Evolutionary conservation across 2,797 vertebrate species (phyloP).

Genomic region (Coranthus polyacanthus): DNA sequence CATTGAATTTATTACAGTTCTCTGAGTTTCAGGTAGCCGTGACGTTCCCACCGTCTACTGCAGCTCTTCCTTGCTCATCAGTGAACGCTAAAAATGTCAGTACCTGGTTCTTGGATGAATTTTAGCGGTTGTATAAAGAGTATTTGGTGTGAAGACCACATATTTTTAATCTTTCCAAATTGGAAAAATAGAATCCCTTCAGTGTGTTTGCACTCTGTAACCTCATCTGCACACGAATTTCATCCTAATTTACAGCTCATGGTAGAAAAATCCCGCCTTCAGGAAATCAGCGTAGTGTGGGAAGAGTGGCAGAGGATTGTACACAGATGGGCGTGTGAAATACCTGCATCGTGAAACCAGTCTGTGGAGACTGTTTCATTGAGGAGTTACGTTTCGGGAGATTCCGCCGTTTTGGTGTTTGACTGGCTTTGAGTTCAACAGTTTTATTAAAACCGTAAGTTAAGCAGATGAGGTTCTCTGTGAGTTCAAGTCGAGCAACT

Average conservation of each 20-base stretch:
- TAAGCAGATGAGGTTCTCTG: too few relatives aligned
- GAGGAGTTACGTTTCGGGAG: not conserved
- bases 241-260: slow-evolving; percentile 42
- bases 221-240: slow-evolving; percentile 42
- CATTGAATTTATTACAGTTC: slow-evolving; percentile 26
- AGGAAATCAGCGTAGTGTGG: slow-evolving; percentile 40
- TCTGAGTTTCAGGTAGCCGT: slow-evolving; percentile 8
- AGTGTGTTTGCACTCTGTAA: slow-evolving; percentile 28
- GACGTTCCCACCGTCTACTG: slow-evolving; percentile 14
- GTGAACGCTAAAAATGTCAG: slow-evolving; percentile 21
- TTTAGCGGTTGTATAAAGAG: slow-evolving; percentile 6
- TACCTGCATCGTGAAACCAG: not conserved
- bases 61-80: slow-evolving; percentile 19
- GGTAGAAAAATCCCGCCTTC: slow-evolving; percentile 34
- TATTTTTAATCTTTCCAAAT: slow-evolving; percentile 41
- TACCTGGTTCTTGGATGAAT: slow-evolving; percentile 7
- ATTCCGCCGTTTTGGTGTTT: slow-evolving; percentile 1
- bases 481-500: too few relatives aligned
- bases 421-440: not conserved
- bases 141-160: slow-evolving; percentile 29
- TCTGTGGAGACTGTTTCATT: not conserved
- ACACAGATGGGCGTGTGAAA: slow-evolving; percentile 11
- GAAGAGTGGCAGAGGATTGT: slow-evolving; percentile 5
- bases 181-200: slow-evolving; percentile 25
- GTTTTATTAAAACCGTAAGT: too few relatives aligned